Base-by-base conservation (phyloP, 2,888 invertebrate genomes). In the Blomia tropicalis region DNA sequence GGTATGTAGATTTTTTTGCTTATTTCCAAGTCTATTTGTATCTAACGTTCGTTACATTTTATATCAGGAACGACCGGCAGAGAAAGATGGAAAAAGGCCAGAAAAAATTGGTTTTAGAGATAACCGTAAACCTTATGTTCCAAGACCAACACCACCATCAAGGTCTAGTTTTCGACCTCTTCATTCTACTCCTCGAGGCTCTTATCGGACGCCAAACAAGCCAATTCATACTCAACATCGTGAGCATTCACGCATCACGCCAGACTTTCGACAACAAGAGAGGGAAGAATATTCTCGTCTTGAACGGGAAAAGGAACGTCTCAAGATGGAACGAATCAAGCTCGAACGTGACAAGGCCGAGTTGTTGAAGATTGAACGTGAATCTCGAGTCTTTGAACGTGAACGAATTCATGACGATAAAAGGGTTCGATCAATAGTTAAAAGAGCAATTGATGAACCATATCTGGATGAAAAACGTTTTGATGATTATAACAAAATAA, bases 291-390 rank as follows among this genome's bases (percentile, higher is more conserved):
- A 58, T 82, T 84, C 73, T 68, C 71, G 73, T 58, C 69, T 75
- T 36, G 75, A 75, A 65, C 66, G 82, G 69, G 90, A 90, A 71
- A 81, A 56, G 32, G 60, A 60, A 47, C 63, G 59, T 44, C 31
- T 65, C 4, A 58, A 59, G 30, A 29, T 86, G 11, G 92, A 92
- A 75, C 80, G 88, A 25, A 89, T 62, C 41, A 31, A 89, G 70
- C 82, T 91, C 60, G 92, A 92, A 72, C 81, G 86, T 2, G 89
- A 90, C 72, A 87, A 87, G 74, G 83, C 85, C 19, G 89, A 91
- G 71, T 73, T 90, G 27, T 76, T 90, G 67, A 81, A 86, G 59
- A 73, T 89, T 67, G 88, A 90, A 72, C 79, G 88, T 19, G 90
- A 90, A 72, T 56, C 56, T n/a, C 25, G 56, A 31, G 51, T 47